Percentiles rank a stretch among this genome's conserved stretches.
Conservation (phyloP, 2,113 vertebrate genomes). For the Gymnogyps californianus region DNA sequence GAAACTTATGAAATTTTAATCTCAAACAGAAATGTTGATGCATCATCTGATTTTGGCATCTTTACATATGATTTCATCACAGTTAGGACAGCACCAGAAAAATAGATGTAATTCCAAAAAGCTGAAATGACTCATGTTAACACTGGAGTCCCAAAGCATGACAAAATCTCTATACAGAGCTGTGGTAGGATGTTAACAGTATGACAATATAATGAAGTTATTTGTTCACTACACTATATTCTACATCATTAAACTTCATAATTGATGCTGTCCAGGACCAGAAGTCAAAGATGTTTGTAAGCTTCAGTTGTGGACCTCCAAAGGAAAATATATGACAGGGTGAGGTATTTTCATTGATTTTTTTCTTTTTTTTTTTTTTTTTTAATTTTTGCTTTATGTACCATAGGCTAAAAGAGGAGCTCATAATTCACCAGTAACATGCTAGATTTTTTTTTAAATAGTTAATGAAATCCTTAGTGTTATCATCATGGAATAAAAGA, state of each 20-base stretch:
- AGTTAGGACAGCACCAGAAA: not conserved
- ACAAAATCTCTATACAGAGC: not conserved
- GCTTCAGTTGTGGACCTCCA: not conserved
- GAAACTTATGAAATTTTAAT: not conserved
- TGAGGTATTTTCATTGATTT: not conserved
- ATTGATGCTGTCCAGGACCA: not conserved
- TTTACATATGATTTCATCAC: not conserved
- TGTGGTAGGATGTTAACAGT: not conserved
- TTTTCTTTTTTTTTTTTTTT: no score
- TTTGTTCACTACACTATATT: not conserved
- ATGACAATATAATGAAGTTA: not conserved
- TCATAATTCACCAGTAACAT: not conserved
- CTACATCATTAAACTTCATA: not conserved
- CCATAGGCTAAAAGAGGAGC: not conserved
- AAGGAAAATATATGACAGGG: not conserved
- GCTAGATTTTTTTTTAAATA: not conserved
- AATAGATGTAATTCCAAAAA: constrained; percentile 10
- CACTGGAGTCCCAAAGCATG: not conserved
- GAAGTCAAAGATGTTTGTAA: not conserved
- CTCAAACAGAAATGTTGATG: constrained; percentile 11
- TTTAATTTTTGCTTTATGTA: not conserved
- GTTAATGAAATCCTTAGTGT: not conserved
- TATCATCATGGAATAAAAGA: not conserved
- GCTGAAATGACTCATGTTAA: not conserved
- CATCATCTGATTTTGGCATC: not conserved